Evolutionary conservation across 1,140 invertebrate species (phyloP).

Genomic region (Cylas formicarius): DNA sequence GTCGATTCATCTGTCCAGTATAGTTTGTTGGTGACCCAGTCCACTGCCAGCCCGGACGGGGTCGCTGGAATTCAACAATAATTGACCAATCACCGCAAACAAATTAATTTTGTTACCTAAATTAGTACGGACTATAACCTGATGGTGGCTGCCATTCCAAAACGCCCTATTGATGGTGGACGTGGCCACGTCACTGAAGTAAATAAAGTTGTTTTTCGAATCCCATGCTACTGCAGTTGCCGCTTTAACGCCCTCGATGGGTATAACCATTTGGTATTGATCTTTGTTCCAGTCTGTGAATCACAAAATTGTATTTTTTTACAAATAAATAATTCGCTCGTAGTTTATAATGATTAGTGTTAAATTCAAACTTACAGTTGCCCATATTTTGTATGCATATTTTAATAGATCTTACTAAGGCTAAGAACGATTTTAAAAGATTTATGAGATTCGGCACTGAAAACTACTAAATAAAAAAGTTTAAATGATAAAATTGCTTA

Average conservation of each 20-base stretch:
- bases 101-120: conserved; percentile 48
- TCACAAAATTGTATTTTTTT: no score
- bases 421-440: no score
- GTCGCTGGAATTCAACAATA: conserved; percentile 26
- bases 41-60: conserved; percentile 70
- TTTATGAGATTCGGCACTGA: no score
- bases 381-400: no score
- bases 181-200: conserved; percentile 81
- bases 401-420: no score
- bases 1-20: conserved; percentile 85
- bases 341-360: no score
- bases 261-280: conserved; percentile 53
- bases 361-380: no score
- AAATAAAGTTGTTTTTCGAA: conserved; percentile 68
- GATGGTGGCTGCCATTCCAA: conserved; percentile 69
- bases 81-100: not conserved
- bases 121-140: conserved; percentile 59
- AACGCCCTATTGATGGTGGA: conserved; percentile 72
- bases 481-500: no score
- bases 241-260: conserved; percentile 71
- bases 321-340: no score
- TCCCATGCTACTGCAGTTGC: conserved; percentile 82
- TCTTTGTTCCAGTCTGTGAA: no score
- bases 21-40: conserved; percentile 79
- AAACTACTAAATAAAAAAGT: no score